Evolutionary conservation across 1,140 invertebrate species (phyloP).

Genomic region (Eurosta solidaginis): DNA sequence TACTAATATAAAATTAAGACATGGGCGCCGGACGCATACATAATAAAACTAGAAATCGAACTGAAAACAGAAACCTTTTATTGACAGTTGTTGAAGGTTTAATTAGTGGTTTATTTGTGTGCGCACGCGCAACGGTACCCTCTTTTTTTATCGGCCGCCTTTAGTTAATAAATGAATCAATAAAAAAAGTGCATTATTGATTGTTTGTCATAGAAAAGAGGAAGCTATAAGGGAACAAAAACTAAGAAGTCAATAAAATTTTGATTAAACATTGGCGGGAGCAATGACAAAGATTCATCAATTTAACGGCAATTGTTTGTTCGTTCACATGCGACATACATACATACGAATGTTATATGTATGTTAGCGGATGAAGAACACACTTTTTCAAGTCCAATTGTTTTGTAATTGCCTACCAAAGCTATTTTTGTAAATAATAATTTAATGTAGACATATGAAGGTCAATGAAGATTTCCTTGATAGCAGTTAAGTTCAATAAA

Average conservation of each 20-base stretch:
- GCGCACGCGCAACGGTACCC: neutral
- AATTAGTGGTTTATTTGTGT: neutral
- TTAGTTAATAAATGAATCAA: constrained; percentile 16
- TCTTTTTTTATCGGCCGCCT: neutral
- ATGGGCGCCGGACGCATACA: no score
- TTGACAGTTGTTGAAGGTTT: no score
- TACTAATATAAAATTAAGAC: no score
- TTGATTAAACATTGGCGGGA: neutral
- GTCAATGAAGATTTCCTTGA: constrained; percentile 17
- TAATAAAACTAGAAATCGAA: no score
- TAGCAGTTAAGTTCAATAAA: neutral
- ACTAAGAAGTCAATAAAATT: no score
- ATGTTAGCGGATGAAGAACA: no score
- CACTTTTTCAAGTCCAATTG: constrained; percentile 8
- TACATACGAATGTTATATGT: no score
- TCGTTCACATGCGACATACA: neutral
- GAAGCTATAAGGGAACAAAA: neutral
- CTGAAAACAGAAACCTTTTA: no score
- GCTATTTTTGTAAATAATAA: neutral
- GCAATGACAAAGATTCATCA: neutral
- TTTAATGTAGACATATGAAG: neutral
- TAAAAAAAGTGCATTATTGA: constrained; percentile 10
- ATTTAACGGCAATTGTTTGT: no score
- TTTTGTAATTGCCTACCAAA: neutral
- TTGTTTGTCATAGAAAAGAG: constrained; percentile 2